Conservation (phyloP, 2,888 invertebrate genomes). For the Oasisia sp. region DNA sequence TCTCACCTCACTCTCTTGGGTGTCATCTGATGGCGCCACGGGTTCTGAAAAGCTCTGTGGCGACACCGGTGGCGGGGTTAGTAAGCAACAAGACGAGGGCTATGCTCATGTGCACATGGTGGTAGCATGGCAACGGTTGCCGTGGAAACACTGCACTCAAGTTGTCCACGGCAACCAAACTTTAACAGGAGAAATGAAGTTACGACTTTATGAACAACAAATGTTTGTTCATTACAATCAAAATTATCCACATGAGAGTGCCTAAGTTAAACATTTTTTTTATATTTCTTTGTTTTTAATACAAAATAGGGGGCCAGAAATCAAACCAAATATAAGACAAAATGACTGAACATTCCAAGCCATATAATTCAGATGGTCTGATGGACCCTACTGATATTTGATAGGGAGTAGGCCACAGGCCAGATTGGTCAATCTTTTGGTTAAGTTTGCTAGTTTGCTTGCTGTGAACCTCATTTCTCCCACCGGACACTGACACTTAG, state of each 20-base stretch:
- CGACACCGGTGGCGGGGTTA: constrained; percentile 10
- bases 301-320: no score
- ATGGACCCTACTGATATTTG: no score
- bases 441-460: not conserved
- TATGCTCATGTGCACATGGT: not conserved
- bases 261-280: no score
- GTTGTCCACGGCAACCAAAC: not conserved
- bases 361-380: no score
- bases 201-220: not conserved
- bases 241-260: no score
- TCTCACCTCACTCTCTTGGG: not conserved
- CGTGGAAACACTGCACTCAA: not conserved
- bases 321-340: no score
- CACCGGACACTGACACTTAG: not conserved
- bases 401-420: no score
- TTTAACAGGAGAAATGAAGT: not conserved
- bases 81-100: not conserved
- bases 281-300: no score
- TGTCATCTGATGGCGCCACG: not conserved
- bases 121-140: not conserved
- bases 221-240: no score
- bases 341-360: no score
- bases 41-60: not conserved
- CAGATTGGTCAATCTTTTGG: not conserved
- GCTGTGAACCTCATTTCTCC: not conserved